These are phyloP conservation scores for Mustela lutreola DNA, from an alignment of 2,113 vertebrate species.

Conservation along the genomic window DNA sequence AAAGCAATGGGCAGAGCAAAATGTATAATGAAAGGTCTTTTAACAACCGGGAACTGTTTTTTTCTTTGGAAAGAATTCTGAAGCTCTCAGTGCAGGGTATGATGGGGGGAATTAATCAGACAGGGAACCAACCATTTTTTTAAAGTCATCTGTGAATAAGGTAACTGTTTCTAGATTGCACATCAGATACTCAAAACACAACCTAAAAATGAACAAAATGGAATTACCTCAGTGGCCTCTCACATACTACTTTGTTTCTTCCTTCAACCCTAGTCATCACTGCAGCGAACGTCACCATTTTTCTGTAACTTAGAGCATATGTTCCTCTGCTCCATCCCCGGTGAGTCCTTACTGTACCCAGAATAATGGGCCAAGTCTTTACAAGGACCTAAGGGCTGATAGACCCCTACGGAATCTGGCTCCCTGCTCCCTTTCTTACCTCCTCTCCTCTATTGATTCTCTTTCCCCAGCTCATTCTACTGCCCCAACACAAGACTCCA, in stretches of 20 bases:
- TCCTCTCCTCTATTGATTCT: background rate
- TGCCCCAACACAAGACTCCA: background rate
- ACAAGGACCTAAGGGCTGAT: background rate
- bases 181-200: background rate
- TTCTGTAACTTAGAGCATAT: background rate
- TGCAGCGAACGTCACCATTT: background rate
- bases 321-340: background rate
- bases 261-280: background rate
- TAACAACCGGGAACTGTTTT: background rate
- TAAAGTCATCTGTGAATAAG: background rate
- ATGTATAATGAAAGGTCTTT: background rate
- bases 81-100: background rate
- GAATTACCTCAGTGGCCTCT: background rate
- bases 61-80: background rate
- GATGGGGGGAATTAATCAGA: background rate
- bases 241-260: background rate
- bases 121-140: background rate
- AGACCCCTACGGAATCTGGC: too few relatives aligned
- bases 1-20: background rate
- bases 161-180: background rate
- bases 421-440: background rate
- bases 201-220: background rate
- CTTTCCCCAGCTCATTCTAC: background rate
- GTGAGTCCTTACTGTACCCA: background rate
- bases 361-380: background rate